Conservation (phyloP, 2,113 vertebrate genomes). For the Picathartes gymnocephalus region DNA sequence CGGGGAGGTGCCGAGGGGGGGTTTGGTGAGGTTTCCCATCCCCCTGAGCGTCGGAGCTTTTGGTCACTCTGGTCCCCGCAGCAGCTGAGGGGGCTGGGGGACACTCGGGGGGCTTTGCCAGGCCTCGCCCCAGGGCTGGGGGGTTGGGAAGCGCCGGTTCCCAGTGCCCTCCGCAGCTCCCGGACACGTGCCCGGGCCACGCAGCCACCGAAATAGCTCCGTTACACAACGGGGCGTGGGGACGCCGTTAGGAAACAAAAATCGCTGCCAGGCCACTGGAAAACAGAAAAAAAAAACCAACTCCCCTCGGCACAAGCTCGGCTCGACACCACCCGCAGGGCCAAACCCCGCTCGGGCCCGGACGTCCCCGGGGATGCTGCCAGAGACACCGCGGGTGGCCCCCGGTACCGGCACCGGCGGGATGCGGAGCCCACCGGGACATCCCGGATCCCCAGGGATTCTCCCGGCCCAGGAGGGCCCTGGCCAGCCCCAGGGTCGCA, state of each 20-base stretch:
- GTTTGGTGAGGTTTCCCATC: fast-evolving
- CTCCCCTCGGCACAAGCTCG: fast-evolving
- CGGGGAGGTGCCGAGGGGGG: fast-evolving
- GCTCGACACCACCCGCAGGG: fast-evolving
- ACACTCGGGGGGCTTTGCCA: background rate
- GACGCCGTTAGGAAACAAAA: background rate
- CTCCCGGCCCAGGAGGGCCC: background rate
- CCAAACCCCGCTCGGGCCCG: background rate
- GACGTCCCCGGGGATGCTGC: background rate
- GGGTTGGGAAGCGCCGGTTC: background rate
- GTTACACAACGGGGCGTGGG: background rate
- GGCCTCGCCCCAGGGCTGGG: fast-evolving
- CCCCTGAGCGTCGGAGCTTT: fast-evolving
- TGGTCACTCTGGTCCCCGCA: background rate
- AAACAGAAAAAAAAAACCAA: background rate
- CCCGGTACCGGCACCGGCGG: fast-evolving
- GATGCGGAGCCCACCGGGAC: fast-evolving
- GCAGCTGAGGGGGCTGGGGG: background rate
- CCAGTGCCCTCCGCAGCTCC: fast-evolving
- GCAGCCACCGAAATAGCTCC: background rate
- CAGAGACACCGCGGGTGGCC: fast-evolving
- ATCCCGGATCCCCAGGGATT: background rate
- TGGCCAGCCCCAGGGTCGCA: fast-evolving
- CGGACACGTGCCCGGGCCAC: background rate
- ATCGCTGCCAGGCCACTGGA: background rate